phyloP scores from a whole-genome alignment of 2,113 vertebrate species.

The Hystrix cristata region DNA sequence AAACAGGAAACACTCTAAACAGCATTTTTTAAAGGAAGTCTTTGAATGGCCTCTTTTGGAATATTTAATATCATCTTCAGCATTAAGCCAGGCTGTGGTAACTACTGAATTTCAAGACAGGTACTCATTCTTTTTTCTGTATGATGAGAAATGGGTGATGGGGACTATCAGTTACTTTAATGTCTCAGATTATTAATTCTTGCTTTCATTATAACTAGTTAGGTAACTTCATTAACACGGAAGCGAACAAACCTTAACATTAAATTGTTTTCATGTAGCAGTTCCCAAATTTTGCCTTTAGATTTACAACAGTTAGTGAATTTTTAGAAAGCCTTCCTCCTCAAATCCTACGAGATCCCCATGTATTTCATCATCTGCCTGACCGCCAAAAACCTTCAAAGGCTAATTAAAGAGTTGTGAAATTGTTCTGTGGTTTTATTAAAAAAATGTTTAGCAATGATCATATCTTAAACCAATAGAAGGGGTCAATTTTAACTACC shows the following conservation, averaged over 20 bases:
- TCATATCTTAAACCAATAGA: not conserved
- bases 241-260: not conserved
- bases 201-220: not conserved
- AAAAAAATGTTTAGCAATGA: not conserved
- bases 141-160: not conserved
- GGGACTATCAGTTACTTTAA: not conserved
- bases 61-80: not conserved
- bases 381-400: not conserved
- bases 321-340: constrained; percentile 21
- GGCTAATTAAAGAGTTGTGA: constrained; percentile 19
- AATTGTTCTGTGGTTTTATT: not conserved
- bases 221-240: constrained; percentile 13
- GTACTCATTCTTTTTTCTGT: not conserved
- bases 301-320: not conserved
- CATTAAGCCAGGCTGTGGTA: not conserved
- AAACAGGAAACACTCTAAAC: constrained; percentile 29
- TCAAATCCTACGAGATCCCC: not conserved
- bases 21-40: constrained; percentile 24
- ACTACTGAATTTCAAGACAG: not conserved
- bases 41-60: constrained; percentile 17
- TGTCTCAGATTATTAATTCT: not conserved
- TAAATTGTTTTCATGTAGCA: not conserved
- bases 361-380: not conserved
- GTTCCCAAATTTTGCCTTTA: constrained; percentile 21
- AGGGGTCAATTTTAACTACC: not conserved